Evolutionary conservation across 1,140 invertebrate genomes (phyloP), one percentile per base, ranked within the genome.

Genomic region (Pseudomyrmex pallidus): DNA sequence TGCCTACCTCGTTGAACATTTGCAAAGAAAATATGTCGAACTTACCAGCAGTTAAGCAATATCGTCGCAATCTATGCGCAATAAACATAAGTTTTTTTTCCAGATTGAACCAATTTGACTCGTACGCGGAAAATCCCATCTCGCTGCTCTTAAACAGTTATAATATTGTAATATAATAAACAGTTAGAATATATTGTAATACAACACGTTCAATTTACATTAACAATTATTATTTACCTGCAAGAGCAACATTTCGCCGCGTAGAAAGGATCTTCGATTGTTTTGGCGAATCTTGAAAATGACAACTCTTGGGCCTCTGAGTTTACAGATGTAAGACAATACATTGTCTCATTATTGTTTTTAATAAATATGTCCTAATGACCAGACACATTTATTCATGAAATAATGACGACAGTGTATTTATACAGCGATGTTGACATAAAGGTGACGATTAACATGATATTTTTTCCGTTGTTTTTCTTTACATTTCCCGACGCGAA

Each of bases 21-120:
- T 89, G 56, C 54, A 89, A 73, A 7, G 82, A 89, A n/a, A 90
- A 90, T 7, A 10, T 78, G 2, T 70, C 56, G 66, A 87, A 90
- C 67, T 85, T 87, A 0, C 87, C 87, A 25, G 88, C 87, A 1
- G 82, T 87, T 10, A 90, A 17, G 7, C 62, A 35, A 44, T 54
- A 59, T 25, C 2, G 25, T 64, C 2, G 83, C 1, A 25, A 84
- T 80, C 82, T 84, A 7, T 56, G n/a, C 62, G 85, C 80, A 15
- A 90, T 84, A 17, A 87, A 85, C 25, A 90, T 20, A 35, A 88
- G 72, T 12, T 46, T 77, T 44, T 0, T n/a, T 9, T 0, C 83
- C 50, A 13, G 88, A n/a, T 90, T 87, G 73, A 76, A 90, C 88
- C 88, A 90, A 1, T 64, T 67, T 5, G 78, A 74, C 5, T 87